Evolutionary conservation across 92 coral and sea anemone genomes (phyloP), one percentile per base, ranked within the genome.

Genomic region (Porites lobata): DNA sequence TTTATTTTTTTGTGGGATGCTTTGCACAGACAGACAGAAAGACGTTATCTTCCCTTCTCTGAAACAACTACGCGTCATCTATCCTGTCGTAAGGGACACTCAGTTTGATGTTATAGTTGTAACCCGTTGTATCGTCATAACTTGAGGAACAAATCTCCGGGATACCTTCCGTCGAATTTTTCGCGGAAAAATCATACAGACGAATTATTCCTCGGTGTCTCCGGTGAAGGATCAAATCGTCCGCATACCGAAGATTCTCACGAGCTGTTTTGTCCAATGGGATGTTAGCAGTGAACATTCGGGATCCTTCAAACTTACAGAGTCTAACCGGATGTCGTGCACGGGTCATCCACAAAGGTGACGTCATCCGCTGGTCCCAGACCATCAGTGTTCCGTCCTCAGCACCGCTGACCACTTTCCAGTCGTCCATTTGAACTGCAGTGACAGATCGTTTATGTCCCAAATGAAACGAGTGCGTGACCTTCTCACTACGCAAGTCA

Each of bases 381-480:
- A 96, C 99, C 26, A 88, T 75, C 65, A 95, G 76, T 62, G 94
- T 91, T n/a, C 99, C 99, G 59, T 96, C 92, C 32, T 88, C 91
- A 66, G 99, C 90, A 52, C 99, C 99, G 81, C 98, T 96, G 83
- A 96, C 98, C 63, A 94, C 95, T 82, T 95, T 94, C 92, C 95
- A 92, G 68, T 94, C 96, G 88, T 95, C 98, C 97, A 96, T 94
- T 82, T 96, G 99, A 20, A 95, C 98, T 4, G 99, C 72, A 21
- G 99, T 95, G 43, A 95, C 94, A 17, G 82, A 69, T 54, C 93
- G 76, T n/a, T 91, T 83, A 70, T 95, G 98, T n/a, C 98, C 99
- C 71, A 73, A 54, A 80, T 95, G 94, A 56, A 96, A 88, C n/a
- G 80, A 69, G 4, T 84, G 73, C 72, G 78, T 94, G 7, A 90